A percentile compares a stretch with the other conserved stretches of the same genome.
phyloP scores from a whole-genome alignment of 2,113 vertebrate species.

The Dinomys branickii region DNA sequence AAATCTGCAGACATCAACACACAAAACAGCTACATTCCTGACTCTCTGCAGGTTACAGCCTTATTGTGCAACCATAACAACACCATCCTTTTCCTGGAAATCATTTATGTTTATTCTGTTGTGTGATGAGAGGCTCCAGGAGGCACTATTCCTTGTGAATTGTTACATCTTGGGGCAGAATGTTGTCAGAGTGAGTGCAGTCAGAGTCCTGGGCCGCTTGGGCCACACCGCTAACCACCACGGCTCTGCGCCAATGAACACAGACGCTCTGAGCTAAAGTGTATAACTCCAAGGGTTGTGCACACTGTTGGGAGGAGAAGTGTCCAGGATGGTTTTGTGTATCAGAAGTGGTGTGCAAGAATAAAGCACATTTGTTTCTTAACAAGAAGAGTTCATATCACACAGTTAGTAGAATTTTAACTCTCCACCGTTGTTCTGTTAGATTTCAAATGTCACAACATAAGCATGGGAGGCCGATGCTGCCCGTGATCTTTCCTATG shows the following conservation, averaged over 20 bases:
- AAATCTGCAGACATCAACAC: neutral
- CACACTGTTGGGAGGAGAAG: neutral
- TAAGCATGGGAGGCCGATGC: neutral
- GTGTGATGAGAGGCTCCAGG: neutral
- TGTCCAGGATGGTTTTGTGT: neutral
- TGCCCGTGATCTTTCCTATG: neutral
- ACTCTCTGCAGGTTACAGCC: neutral
- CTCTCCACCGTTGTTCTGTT: neutral
- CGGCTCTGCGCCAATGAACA: neutral
- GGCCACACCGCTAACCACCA: neutral
- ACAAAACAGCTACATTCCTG: neutral
- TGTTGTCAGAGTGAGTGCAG: neutral
- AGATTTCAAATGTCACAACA: neutral
- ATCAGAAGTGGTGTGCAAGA: neutral
- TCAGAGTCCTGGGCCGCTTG: neutral
- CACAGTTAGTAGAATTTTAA: conserved; percentile 10
- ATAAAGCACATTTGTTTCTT: neutral
- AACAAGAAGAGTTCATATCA: neutral
- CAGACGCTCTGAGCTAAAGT: neutral
- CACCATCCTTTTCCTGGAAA: neutral
- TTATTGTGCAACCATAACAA: neutral
- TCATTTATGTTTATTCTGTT: neutral
- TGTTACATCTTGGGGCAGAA: neutral
- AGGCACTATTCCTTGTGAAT: neutral
- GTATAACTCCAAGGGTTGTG: neutral